Base-by-base conservation (phyloP, 2,113 vertebrate genomes). In the Hystrix brachyura region DNA sequence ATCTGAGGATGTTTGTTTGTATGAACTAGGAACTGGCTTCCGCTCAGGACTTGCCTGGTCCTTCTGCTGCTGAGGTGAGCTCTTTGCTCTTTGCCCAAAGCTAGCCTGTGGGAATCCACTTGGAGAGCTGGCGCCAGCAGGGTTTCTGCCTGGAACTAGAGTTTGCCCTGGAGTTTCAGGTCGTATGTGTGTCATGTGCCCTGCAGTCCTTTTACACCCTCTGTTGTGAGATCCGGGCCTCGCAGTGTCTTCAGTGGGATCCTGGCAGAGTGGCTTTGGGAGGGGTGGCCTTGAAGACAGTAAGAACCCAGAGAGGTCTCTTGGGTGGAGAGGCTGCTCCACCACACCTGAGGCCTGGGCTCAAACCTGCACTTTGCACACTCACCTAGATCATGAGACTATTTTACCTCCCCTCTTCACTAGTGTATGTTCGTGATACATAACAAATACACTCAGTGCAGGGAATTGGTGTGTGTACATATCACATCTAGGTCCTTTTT, bases 251-350 rank as follows among this genome's bases (percentile, higher is more conserved):
- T 81, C 19, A 0, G 2, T 85, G 59, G 38, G 15, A 15, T 80
- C 69, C 69, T 51, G n/a, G 87, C 71, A 32, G 76, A 79, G 25
- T 38, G 60, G 18, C 89, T 96, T 90, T 87, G 80, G 62, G 90
- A 94, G 43, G 32, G 51, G 27, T 60, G 11, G 65, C 59, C 46
- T 57, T 38, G 23, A 27, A 51, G 84, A 60, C 59, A 89, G 25
- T 19, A 9, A 74, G 60, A 32, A 46, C 43, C 60, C 46, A 25
- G 48, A 74, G 74, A 25, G 18, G 15, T 25, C 85, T 72, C 57
- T 29, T 5, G 38, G 67, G 48, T 80, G 34, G 25, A 76, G 76
- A 62, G 34, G 60, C 48, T 65, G 27, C 65, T n/a, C 83, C 76
- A 48, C 83, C 85, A 90, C 18, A 3, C 5, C 17, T 17, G 32